Conservation (phyloP, 2,113 vertebrate species). For the Zosterops japonicus region DNA sequence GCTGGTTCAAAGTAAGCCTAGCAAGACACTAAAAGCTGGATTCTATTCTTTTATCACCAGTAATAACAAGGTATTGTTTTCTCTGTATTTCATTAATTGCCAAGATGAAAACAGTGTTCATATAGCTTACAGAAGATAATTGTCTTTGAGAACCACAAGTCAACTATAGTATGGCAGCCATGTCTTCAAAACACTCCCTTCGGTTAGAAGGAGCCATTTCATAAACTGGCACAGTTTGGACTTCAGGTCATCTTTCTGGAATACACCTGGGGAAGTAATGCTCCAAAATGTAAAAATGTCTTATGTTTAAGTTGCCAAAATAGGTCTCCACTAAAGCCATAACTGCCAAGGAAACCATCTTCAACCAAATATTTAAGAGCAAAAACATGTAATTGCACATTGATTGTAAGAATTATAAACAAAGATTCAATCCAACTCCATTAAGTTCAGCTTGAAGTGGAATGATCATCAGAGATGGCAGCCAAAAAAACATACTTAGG, state of each 20-base stretch:
- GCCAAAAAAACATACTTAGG: neutral
- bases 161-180: neutral
- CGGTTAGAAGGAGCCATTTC: neutral
- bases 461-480: neutral
- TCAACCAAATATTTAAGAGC: neutral
- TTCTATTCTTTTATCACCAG: neutral
- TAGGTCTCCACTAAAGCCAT: neutral
- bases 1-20: neutral
- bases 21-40: neutral
- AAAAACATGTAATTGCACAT: neutral
- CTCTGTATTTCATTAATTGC: neutral
- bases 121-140: neutral
- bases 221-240: neutral
- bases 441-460: neutral
- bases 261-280: neutral
- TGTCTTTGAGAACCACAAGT: neutral
- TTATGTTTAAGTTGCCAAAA: neutral
- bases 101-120: neutral
- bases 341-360: neutral
- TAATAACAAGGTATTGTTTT: neutral
- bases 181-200: neutral
- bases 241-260: neutral
- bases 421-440: neutral
- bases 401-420: neutral
- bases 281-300: neutral